These are phyloP conservation scores for Eurystomus gularis DNA, from an alignment of 2,113 vertebrate genomes.

Conservation along the genomic window DNA sequence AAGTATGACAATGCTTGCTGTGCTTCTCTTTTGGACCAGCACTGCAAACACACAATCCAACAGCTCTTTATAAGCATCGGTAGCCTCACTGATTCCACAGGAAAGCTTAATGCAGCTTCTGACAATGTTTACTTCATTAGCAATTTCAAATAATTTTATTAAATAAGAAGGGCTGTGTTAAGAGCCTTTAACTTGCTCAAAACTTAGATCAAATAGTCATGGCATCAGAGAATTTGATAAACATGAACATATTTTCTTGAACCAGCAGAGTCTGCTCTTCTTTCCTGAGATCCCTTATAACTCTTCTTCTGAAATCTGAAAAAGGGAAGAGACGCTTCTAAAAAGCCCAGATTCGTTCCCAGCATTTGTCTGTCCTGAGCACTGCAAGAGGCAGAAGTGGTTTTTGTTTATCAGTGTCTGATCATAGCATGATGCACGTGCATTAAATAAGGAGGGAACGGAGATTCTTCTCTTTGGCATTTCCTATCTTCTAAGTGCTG, in stretches of 20 bases:
- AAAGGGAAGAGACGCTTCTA: neutral
- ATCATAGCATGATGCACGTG: neutral
- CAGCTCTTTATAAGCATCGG: neutral
- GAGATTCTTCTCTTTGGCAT: neutral
- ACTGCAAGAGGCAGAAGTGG: neutral
- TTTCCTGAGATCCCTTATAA: neutral
- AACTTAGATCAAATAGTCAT: neutral
- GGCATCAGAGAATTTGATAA: neutral
- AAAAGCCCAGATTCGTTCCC: neutral
- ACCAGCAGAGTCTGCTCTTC: neutral
- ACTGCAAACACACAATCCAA: neutral
- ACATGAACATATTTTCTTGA: neutral
- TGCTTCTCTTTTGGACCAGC: neutral
- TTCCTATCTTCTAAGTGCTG: neutral
- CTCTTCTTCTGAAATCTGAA: neutral
- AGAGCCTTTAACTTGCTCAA: neutral
- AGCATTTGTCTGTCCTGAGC: neutral
- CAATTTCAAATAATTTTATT: neutral
- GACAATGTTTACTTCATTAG: neutral
- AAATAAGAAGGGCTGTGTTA: neutral
- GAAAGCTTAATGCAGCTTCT: neutral
- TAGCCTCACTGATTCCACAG: neutral
- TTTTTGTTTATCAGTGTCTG: neutral
- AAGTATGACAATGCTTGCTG: neutral
- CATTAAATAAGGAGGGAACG: neutral